Conservation (phyloP, 2,888 invertebrate species). For the Caenorhabditis afra region DNA sequence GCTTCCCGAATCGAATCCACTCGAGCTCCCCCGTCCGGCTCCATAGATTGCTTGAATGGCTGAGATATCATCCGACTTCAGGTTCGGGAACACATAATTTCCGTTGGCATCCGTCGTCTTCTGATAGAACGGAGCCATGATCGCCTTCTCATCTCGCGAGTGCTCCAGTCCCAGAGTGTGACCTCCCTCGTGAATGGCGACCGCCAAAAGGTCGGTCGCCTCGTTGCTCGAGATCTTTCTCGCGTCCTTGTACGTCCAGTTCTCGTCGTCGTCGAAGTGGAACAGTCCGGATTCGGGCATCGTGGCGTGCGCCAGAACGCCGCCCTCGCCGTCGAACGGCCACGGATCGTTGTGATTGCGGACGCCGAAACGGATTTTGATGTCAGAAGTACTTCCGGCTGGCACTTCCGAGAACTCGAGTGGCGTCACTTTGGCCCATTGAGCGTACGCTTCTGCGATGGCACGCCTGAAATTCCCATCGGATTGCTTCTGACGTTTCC, state of each 20-base stretch:
- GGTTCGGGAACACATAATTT: slow-evolving; percentile 73
- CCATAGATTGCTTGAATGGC: slow-evolving; percentile 80
- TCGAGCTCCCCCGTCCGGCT: slow-evolving; percentile 49
- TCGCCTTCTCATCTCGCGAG: slow-evolving; percentile 75
- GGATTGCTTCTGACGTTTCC: not conserved
- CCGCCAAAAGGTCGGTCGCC: slow-evolving; percentile 76
- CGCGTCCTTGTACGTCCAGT: slow-evolving; percentile 78
- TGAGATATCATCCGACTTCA: slow-evolving; percentile 74
- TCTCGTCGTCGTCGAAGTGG: slow-evolving; percentile 80
- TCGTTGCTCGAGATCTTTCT: slow-evolving; percentile 71
- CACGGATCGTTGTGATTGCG: slow-evolving; percentile 78
- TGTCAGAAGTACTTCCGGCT: slow-evolving; percentile 64
- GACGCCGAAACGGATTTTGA: slow-evolving; percentile 77
- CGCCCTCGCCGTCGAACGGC: slow-evolving; percentile 79
- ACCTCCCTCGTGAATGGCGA: slow-evolving; percentile 79
- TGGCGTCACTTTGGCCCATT: slow-evolving; percentile 74
- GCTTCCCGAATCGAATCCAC: slow-evolving; percentile 27
- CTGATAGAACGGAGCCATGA: slow-evolving; percentile 80
- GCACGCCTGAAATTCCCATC: slow-evolving; percentile 66
- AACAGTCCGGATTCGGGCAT: slow-evolving; percentile 79
- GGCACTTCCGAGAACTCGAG: slow-evolving; percentile 76
- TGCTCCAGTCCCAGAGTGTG: slow-evolving; percentile 71
- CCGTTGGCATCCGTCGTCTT: slow-evolving; percentile 75
- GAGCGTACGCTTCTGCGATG: slow-evolving; percentile 76
- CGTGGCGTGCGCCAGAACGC: slow-evolving; percentile 79